These are phyloP conservation scores for Microplitis mediator DNA, from an alignment of 1,140 invertebrate genomes.

Conservation along the genomic window DNA sequence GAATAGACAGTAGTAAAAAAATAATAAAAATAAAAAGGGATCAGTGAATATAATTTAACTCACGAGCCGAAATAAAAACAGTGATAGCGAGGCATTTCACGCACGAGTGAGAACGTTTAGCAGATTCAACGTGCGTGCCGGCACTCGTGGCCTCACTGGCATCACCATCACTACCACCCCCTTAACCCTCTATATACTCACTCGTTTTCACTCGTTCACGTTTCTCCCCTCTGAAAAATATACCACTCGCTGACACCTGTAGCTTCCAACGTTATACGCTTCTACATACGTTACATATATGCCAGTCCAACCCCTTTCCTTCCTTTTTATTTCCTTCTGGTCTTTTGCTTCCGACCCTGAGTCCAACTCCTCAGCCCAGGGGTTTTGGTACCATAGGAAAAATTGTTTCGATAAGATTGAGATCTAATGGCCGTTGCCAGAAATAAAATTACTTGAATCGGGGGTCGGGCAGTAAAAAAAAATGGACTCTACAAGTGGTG, in stretches of 20 bases:
- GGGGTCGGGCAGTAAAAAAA: not conserved
- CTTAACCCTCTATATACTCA: constrained; percentile 31
- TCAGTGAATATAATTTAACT: constrained; percentile 30
- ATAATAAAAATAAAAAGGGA: not conserved
- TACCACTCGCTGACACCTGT: constrained; percentile 62
- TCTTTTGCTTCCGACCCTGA: too few species aligned
- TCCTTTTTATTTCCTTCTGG: too few species aligned
- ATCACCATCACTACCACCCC: constrained; percentile 9
- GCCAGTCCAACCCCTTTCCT: not conserved
- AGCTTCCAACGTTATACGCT: constrained; percentile 57
- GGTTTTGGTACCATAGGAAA: not conserved
- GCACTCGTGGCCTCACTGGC: constrained; percentile 40
- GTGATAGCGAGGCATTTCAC: constrained; percentile 64
- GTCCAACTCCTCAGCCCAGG: too few species aligned
- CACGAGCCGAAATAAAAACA: constrained; percentile 59
- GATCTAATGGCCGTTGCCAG: constrained; percentile 8
- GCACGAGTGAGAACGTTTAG: constrained; percentile 62
- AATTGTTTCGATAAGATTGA: constrained; percentile 24
- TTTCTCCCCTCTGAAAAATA: constrained; percentile 57
- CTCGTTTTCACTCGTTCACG: constrained; percentile 10
- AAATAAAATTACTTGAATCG: constrained; percentile 9
- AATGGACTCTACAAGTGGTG: constrained; percentile 58
- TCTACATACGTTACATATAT: constrained; percentile 46
- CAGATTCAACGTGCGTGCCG: constrained; percentile 59
- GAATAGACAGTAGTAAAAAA: constrained; percentile 2